These are phyloP conservation scores for Chloroceryle inda DNA, from an alignment of 2,797 vertebrate species.

Conservation along the genomic window DNA sequence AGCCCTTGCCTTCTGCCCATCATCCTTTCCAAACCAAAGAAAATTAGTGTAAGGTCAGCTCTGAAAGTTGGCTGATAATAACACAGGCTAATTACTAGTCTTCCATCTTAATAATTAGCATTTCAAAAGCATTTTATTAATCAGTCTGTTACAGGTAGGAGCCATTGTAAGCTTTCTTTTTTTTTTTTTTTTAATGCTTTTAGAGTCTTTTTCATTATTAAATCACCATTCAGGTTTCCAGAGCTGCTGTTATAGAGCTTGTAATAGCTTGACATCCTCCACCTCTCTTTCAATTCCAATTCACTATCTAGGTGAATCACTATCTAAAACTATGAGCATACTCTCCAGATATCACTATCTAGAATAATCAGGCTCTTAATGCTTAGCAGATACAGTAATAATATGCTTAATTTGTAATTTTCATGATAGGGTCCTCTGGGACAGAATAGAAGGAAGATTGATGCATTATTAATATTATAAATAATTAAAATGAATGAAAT, in stretches of 20 bases:
- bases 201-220: not conserved
- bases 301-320: slow-evolving; percentile 23
- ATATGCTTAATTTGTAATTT: slow-evolving; percentile 37
- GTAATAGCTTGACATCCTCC: slow-evolving; percentile 13
- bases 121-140: slow-evolving; percentile 50
- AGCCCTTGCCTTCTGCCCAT: not conserved
- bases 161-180: not conserved
- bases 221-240: not conserved
- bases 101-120: slow-evolving; percentile 36
- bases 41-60: not conserved
- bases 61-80: slow-evolving; percentile 27
- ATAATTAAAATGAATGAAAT: slow-evolving; percentile 54
- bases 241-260: not conserved
- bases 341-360: slow-evolving; percentile 35
- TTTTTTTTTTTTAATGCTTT: not conserved
- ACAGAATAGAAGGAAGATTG: not conserved
- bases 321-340: slow-evolving; percentile 33
- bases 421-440: not conserved
- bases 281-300: not conserved
- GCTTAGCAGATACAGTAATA: slow-evolving; percentile 30
- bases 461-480: slow-evolving; percentile 57
- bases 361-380: slow-evolving; percentile 26
- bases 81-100: not conserved
- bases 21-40: slow-evolving; percentile 34
- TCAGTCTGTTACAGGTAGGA: not conserved